These are phyloP conservation scores for Muscidifurax raptorellus DNA, from an alignment of 1,140 invertebrate species.

Conservation along the genomic window DNA sequence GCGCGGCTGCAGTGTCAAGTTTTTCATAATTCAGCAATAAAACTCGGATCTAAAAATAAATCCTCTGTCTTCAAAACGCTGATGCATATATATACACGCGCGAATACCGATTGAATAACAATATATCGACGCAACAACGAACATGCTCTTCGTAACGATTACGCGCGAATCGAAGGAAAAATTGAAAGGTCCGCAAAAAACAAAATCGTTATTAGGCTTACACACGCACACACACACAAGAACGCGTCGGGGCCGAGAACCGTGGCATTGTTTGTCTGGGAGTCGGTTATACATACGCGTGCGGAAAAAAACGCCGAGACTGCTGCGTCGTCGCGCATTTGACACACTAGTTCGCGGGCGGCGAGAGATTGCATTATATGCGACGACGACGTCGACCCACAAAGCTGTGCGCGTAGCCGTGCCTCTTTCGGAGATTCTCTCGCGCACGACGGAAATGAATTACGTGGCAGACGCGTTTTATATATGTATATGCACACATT, in stretches of 20 bases:
- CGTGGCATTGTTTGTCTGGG: conserved; percentile 36
- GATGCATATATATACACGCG: too few relatives aligned
- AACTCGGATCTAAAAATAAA: too few relatives aligned
- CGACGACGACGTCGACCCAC: background rate
- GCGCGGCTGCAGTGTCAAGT: background rate
- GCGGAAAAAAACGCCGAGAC: background rate
- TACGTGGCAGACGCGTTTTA: background rate
- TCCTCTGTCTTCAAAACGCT: too few relatives aligned
- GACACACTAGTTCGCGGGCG: conserved; percentile 9
- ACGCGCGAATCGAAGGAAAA: background rate
- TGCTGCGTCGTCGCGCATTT: background rate
- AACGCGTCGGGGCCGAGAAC: too few relatives aligned
- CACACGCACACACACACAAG: background rate
- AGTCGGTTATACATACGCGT: background rate
- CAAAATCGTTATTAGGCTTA: background rate
- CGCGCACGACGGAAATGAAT: conserved; percentile 13
- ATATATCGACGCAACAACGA: background rate
- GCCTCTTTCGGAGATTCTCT: conserved; percentile 1
- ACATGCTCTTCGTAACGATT: background rate
- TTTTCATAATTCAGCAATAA: background rate
- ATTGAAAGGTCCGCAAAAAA: background rate
- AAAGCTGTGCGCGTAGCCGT: background rate
- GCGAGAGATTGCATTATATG: background rate
- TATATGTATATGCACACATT: background rate
- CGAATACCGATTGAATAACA: background rate